Conservation (phyloP, 2,113 vertebrate species). For the Rostratula benghalensis region DNA sequence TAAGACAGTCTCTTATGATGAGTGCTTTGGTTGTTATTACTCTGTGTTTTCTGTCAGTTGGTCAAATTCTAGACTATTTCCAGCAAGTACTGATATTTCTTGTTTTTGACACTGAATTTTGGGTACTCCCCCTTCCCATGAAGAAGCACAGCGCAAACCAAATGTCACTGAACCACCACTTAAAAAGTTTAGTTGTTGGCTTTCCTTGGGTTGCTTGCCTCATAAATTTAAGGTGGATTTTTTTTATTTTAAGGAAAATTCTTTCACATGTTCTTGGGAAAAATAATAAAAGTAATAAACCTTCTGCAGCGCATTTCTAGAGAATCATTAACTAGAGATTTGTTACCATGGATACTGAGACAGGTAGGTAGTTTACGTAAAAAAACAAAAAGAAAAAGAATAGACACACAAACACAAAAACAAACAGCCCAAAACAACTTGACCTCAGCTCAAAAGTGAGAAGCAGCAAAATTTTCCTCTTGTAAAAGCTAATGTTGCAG, state of each 20-base stretch:
- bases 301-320: conserved; percentile 61
- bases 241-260: conserved; percentile 32
- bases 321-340: conserved; percentile 68
- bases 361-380: conserved; percentile 40
- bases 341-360: conserved; percentile 72
- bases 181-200: background rate
- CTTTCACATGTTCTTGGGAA: conserved; percentile 49
- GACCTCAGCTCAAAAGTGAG: conserved; percentile 37
- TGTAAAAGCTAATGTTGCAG: background rate
- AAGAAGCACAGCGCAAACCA: background rate
- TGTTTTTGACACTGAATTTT: background rate
- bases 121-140: background rate
- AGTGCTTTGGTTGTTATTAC: background rate
- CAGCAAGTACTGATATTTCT: background rate
- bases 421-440: background rate
- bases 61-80: background rate
- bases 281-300: conserved; percentile 56
- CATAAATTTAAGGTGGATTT: background rate
- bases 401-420: background rate
- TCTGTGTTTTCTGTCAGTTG: background rate
- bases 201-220: conserved; percentile 6
- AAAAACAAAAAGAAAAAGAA: background rate
- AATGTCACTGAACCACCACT: background rate
- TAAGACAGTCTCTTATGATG: background rate
- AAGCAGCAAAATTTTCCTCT: conserved; percentile 16